Base-by-base conservation (phyloP, 2,888 invertebrate genomes). In the Syrphus vitripennis region DNA sequence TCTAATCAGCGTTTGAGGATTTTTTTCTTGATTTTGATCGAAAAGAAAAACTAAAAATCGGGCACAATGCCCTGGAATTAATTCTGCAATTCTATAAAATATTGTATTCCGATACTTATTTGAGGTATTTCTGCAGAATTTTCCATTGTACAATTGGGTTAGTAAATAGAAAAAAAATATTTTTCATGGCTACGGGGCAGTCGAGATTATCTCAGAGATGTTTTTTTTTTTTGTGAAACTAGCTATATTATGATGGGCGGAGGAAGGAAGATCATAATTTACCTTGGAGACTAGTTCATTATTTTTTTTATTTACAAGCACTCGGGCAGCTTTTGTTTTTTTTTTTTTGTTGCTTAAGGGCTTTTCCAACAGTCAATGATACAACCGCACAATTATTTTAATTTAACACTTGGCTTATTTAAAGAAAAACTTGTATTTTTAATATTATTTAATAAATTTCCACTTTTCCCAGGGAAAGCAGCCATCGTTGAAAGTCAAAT, bases 401-500 rank as follows among this genome's bases (percentile, higher is more conserved):
- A 89, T 88, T 90, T 90, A 89, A 91, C 91, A 91, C 90, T 91
- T 88, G 90, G 91, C 88, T 91, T 91, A 42, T 74, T 89, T 89
- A 89, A 89, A 83, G 83, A 65, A 81, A 84, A 84, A 69, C 65
- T 75, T 57, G 21, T 86, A 79, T 78, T 88, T 74, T 83, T 12
- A 29, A 31, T n/a, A n/a, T n/a, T n/a, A 89, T 90, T 90, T 89
- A 88, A 83, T 88, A 89, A 89, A 90, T 91, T 90, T 90, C 88
- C 90, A 90, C 91, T 90, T 91, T 92, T 93, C 94, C 94, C 95
- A 94, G 95, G 95, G 95, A 96, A 96, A 96, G 95, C 95, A 95
- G 94, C 95, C 96, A 96, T 96, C 95, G 94, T 95, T 93, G 95
- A 86, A 95, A 95, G 95, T 96, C 96, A 97, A 96, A 97, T 98